phyloP scores from a whole-genome alignment of 2,113 vertebrate genomes.

The Reinhardtius hippoglossoides region DNA sequence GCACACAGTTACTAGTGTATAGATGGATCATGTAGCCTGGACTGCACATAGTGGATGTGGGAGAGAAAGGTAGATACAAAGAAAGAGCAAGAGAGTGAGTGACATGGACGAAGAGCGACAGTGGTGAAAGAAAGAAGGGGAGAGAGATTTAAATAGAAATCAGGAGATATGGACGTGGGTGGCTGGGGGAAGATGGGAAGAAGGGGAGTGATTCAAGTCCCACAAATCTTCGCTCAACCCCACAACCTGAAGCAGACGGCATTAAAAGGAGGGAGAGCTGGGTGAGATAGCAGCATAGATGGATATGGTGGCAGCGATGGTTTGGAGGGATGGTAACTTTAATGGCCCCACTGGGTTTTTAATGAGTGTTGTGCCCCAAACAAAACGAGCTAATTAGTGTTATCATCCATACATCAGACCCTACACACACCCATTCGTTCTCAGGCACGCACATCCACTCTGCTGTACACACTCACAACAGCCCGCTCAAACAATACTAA shows the following conservation, averaged over 20 bases:
- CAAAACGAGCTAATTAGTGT: constrained; percentile 89
- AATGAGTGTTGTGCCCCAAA: constrained; percentile 88
- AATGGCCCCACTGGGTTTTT: constrained; percentile 87
- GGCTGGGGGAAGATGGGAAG: constrained; percentile 32
- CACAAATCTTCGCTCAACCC: constrained; percentile 80
- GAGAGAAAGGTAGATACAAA: constrained; percentile 29
- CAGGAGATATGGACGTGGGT: constrained; percentile 45
- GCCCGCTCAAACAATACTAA: constrained; percentile 8
- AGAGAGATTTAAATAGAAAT: constrained; percentile 51
- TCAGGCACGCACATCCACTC: constrained; percentile 60
- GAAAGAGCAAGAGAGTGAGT: constrained; percentile 33
- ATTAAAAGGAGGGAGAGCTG: constrained; percentile 77
- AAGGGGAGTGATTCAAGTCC: constrained; percentile 54
- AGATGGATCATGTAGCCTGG: constrained; percentile 57
- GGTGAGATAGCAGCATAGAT: constrained; percentile 78
- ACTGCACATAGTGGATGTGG: constrained; percentile 60
- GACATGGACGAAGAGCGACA: constrained; percentile 16
- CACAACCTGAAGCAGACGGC: constrained; percentile 83
- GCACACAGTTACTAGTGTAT: constrained; percentile 65
- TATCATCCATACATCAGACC: constrained; percentile 86
- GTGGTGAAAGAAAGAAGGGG: constrained; percentile 12
- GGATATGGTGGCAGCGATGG: constrained; percentile 80
- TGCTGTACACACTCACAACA: constrained; percentile 25
- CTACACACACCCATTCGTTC: constrained; percentile 75
- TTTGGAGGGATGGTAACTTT: constrained; percentile 85